These are phyloP conservation scores for Choloepus hoffmanni DNA, from an alignment of 2,113 vertebrate species.

Conservation along the genomic window DNA sequence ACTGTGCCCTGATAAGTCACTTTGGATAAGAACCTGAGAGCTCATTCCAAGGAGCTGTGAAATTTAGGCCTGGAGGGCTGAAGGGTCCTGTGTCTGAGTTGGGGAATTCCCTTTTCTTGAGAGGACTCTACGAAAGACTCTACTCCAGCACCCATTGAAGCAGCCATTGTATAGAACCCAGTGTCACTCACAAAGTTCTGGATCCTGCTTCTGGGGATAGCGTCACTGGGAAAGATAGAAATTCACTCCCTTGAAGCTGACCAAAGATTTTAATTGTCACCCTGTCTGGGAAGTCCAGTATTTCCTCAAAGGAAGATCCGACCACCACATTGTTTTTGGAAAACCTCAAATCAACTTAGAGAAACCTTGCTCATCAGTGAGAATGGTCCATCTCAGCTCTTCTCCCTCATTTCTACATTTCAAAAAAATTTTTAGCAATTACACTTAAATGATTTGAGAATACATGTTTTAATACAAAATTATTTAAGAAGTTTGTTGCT, in stretches of 20 bases:
- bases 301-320: neutral
- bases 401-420: neutral
- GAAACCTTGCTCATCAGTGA: neutral
- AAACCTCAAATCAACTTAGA: neutral
- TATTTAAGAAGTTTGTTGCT: neutral
- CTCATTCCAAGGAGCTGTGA: neutral
- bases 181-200: neutral
- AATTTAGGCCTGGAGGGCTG: neutral
- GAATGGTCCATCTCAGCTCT: neutral
- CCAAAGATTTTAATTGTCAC: neutral
- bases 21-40: neutral
- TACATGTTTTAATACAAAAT: slow-evolving; percentile 20
- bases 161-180: neutral
- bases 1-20: no score
- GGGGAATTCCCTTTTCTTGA: neutral
- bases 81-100: neutral
- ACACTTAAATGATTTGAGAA: neutral
- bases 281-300: neutral
- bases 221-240: neutral
- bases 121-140: neutral
- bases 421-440: neutral
- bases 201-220: neutral
- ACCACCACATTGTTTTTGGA: neutral
- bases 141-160: neutral
- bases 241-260: neutral